Evolutionary conservation across 2,888 invertebrate species (phyloP).

Genomic region (Argyresthia goedartella): DNA sequence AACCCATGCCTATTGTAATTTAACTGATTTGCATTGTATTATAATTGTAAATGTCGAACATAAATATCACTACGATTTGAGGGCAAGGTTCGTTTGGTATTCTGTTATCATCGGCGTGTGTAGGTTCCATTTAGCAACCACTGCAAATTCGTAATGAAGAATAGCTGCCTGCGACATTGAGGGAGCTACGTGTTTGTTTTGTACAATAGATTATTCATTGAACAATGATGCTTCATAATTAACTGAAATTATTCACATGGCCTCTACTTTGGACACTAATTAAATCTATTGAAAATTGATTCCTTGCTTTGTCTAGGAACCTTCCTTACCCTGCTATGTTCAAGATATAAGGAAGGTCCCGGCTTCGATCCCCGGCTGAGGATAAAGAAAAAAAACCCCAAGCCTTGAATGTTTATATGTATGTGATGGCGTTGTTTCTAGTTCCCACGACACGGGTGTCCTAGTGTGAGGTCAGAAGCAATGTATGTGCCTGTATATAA

Average conservation of each 20-base stretch:
- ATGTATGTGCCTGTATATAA: too few species aligned
- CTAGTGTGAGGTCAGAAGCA: too few species aligned
- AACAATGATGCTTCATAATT: background rate
- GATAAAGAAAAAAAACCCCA: too few species aligned
- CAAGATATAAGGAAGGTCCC: too few species aligned
- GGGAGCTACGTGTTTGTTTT: background rate
- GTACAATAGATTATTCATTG: background rate
- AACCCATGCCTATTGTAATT: background rate
- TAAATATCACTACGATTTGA: slow-evolving; percentile 1
- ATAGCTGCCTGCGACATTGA: background rate
- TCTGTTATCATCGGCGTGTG: background rate
- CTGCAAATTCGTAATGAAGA: background rate
- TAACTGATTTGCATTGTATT: background rate
- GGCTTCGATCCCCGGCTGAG: too few species aligned
- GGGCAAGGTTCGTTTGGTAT: slow-evolving; percentile 1
- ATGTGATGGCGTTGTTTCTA: too few species aligned
- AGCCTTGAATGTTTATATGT: too few species aligned
- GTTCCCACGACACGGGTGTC: too few species aligned
- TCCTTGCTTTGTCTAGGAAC: too few species aligned
- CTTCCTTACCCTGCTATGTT: too few species aligned
- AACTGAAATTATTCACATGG: background rate
- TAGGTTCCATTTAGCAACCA: slow-evolving; percentile 2
- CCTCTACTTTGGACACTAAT: background rate
- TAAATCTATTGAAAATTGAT: too few species aligned
- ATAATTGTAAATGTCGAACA: slow-evolving; percentile 1